phyloP scores from a whole-genome alignment of 2,797 vertebrate genomes.

The Antrozous pallidus region DNA sequence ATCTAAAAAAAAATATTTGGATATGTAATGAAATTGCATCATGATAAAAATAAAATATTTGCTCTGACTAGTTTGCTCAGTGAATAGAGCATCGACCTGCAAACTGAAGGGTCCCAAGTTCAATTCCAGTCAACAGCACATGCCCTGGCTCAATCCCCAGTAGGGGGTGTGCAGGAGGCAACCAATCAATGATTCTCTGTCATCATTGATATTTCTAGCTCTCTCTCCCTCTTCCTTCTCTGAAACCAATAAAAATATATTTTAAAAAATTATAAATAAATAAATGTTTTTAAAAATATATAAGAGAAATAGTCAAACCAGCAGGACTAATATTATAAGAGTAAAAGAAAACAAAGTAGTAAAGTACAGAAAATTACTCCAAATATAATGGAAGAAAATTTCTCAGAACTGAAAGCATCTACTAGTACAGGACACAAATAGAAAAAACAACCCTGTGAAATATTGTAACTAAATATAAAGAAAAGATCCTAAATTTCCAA shows the following conservation, averaged over 20 bases:
- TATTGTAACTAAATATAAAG: background rate
- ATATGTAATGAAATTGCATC: background rate
- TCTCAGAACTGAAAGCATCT: background rate
- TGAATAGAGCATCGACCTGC: too few relatives aligned
- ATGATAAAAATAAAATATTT: background rate
- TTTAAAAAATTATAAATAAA: too few relatives aligned
- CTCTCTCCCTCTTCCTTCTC: too few relatives aligned
- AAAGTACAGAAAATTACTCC: background rate
- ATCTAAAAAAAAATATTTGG: background rate
- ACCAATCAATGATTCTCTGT: too few relatives aligned
- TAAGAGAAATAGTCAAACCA: background rate
- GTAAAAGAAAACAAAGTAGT: background rate
- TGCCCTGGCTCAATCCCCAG: too few relatives aligned
- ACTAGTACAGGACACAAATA: background rate
- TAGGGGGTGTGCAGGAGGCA: too few relatives aligned
- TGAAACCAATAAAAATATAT: too few relatives aligned
- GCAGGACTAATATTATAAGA: background rate
- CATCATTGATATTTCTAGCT: too few relatives aligned
- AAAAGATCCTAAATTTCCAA: background rate
- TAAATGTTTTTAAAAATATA: background rate
- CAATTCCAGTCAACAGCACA: too few relatives aligned
- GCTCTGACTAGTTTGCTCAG: too few relatives aligned
- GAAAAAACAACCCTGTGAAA: background rate
- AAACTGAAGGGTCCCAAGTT: too few relatives aligned
- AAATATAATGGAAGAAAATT: constrained; percentile 5